Evolutionary conservation across 2,113 vertebrate species (phyloP).

Genomic region (Pseudorasbora parva): DNA sequence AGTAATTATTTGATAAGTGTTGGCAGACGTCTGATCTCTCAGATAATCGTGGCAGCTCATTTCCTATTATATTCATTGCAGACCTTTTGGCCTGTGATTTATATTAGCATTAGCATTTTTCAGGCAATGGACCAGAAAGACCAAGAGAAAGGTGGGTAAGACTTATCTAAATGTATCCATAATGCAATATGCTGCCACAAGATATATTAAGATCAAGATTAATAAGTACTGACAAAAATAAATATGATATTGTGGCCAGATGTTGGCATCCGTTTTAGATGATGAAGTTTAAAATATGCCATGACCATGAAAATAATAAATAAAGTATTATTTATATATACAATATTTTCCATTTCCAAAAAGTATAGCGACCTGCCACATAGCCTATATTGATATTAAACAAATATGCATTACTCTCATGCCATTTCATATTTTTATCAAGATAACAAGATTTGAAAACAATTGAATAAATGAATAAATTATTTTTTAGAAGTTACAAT

Average conservation of each 20-base stretch:
- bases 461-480: not conserved
- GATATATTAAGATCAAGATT: not conserved
- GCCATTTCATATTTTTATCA: not conserved
- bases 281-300: not conserved
- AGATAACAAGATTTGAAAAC: not conserved
- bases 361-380: not conserved
- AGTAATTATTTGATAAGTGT: slow-evolving; percentile 68
- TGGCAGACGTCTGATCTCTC: slow-evolving; percentile 61
- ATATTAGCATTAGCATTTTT: slow-evolving; percentile 19
- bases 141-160: not conserved
- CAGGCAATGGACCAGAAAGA: not conserved
- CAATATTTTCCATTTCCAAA: not conserved
- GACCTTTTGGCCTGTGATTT: slow-evolving; percentile 29
- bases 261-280: not conserved
- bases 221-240: not conserved
- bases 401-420: not conserved
- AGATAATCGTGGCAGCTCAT: slow-evolving; percentile 52
- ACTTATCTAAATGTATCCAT: not conserved
- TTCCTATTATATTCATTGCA: slow-evolving; percentile 56
- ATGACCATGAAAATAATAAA: not conserved
- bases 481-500: not conserved
- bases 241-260: not conserved
- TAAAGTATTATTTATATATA: too few species aligned
- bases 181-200: slow-evolving; percentile 4
- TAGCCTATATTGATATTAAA: not conserved